Evolutionary conservation across 2,113 vertebrate species (phyloP).

Genomic region (Prinia subflava): DNA sequence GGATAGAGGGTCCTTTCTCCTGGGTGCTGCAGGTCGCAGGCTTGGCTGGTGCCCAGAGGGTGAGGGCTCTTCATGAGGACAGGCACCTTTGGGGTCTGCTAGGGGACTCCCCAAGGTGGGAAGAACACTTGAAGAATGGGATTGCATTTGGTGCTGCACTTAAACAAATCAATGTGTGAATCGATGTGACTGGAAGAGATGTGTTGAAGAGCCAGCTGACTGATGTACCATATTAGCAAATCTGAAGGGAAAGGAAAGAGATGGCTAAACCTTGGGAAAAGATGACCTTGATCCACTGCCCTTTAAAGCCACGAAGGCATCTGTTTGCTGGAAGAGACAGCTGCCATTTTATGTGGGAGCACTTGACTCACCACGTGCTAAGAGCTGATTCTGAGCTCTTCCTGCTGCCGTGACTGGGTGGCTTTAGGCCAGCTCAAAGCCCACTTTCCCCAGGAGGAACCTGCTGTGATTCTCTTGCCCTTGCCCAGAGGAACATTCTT

Average conservation of each 20-base stretch:
- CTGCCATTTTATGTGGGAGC: slow-evolving; percentile 16
- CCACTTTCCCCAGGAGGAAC: background rate
- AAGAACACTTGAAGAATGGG: background rate
- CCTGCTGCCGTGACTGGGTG: background rate
- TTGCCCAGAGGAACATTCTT: background rate
- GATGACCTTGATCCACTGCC: background rate
- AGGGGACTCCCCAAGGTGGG: background rate
- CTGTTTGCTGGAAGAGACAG: slow-evolving; percentile 7
- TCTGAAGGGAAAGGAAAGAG: background rate
- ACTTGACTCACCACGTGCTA: background rate
- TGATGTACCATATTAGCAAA: background rate
- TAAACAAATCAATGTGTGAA: background rate
- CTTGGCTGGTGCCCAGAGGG: background rate
- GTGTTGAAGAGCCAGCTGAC: background rate
- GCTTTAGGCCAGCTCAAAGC: background rate
- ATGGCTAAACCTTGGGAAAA: background rate
- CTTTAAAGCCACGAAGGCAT: background rate
- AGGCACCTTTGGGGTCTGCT: background rate
- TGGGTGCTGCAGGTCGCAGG: background rate
- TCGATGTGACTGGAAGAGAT: background rate
- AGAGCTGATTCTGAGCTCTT: background rate
- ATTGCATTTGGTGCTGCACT: background rate
- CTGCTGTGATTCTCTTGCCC: background rate
- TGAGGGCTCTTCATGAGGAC: background rate
- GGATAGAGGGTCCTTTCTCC: background rate